These are phyloP conservation scores for Ormia ochracea DNA, from an alignment of 2,888 invertebrate species.

Conservation along the genomic window DNA sequence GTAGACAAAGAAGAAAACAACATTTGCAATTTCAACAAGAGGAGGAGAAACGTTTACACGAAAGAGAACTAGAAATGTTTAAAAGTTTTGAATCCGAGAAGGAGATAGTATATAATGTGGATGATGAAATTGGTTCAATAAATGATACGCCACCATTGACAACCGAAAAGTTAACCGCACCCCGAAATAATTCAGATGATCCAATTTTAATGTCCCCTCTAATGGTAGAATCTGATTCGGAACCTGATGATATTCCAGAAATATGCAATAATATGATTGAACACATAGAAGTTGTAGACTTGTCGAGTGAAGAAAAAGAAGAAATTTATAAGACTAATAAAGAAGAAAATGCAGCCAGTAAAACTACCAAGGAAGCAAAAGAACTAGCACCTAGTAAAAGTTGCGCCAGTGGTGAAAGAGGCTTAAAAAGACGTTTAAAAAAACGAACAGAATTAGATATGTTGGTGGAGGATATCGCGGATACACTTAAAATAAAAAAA, in stretches of 20 bases:
- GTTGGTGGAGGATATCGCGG: conserved; percentile 35
- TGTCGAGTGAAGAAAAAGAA: conserved; percentile 46
- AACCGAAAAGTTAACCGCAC: background rate
- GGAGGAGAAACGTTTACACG: conserved; percentile 28
- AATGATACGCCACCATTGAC: conserved; percentile 8
- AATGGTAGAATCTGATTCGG: conserved; percentile 72
- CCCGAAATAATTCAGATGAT: conserved; percentile 69
- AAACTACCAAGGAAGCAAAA: background rate
- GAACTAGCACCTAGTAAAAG: background rate
- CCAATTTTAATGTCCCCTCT: conserved; percentile 73
- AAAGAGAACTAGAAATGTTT: conserved; percentile 19
- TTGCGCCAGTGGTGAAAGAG: background rate
- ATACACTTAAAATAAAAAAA: conserved; percentile 19
- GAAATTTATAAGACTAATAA: background rate
- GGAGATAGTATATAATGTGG: conserved; percentile 34
- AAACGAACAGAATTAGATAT: conserved; percentile 21
- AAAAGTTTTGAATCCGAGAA: conserved; percentile 4
- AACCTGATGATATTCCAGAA: conserved; percentile 49
- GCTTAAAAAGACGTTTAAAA: background rate
- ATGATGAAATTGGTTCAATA: conserved; percentile 59
- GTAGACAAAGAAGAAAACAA: conserved; percentile 44
- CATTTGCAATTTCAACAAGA: conserved; percentile 46
- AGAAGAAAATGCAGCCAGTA: background rate
- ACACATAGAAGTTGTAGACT: conserved; percentile 46
- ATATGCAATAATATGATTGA: conserved; percentile 38